Conservation (phyloP, 2,113 vertebrate species). For the Zootoca vivipara region DNA sequence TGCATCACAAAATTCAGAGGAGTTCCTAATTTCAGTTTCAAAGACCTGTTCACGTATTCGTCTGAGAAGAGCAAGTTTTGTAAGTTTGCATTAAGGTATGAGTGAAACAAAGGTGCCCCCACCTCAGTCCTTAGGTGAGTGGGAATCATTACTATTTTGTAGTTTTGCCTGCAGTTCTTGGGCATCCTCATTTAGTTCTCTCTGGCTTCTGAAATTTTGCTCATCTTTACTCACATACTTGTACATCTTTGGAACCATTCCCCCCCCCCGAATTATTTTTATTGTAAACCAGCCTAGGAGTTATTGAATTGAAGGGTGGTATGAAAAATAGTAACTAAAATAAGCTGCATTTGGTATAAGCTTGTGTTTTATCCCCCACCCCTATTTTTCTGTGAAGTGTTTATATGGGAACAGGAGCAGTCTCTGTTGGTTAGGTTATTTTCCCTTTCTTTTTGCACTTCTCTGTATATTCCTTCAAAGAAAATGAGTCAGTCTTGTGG, state of each 20-base stretch:
- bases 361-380: no score
- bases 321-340: neutral
- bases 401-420: neutral
- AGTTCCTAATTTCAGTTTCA: no score
- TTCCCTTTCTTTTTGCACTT: neutral
- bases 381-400: neutral
- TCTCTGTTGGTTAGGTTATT: neutral
- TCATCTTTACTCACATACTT: neutral
- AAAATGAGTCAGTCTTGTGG: neutral
- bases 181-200: neutral
- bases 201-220: neutral
- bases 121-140: neutral
- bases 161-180: neutral
- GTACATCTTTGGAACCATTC: neutral
- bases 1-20: no score
- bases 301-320: no score
- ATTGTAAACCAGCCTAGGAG: neutral
- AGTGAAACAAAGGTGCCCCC: no score
- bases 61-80: no score
- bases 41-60: no score
- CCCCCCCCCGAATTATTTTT: neutral
- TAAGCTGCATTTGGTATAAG: neutral
- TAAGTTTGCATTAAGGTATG: no score
- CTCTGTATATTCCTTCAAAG: neutral
- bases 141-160: neutral